Base-by-base conservation (phyloP, 2,113 vertebrate genomes). In the Zosterops lateralis region DNA sequence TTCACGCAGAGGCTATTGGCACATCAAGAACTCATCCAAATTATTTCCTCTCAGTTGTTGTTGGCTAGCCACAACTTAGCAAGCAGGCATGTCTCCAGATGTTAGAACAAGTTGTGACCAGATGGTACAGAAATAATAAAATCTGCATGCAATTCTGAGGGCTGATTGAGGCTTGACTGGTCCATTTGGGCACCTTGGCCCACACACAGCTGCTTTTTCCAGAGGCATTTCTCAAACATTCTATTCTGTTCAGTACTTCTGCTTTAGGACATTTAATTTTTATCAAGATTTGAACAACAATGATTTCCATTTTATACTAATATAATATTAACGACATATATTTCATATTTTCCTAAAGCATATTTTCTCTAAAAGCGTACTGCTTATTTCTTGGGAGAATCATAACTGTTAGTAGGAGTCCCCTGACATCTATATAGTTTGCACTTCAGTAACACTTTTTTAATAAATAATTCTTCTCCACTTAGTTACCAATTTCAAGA, bases 81-180 rank as follows among this genome's bases (percentile, higher is more conserved):
- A 70, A 89, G 54, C 54, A 87, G 74, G 72, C 62, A 45, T 26
- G 18, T 42, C 34, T 92, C 84, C 81, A 84, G 84, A 62, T 68
- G 48, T 82, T n/a, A 75, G 10, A 84, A 38, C 6, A 34, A 87
- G 31, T 31, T 91, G 81, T 58, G 92, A 87, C 45, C 91, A 96
- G 89, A 95, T 84, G 91, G 80, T 38, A 31, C 44, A 79, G 54
- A 91, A 92, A 92, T 84, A 91, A 87, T 50, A 67, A 94, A 92
- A 92, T 21, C 56, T 88, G 56, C n/a, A 56, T 48, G 85, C 53
- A 84, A 54, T 62, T 93, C 70, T 56, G 42, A 79, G 62, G 66
- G 74, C 29, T 89, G 74, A 72, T 13, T 6, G 6, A 75, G 29
- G 61, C 31, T 89, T 79, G 66, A 85, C 54, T 0, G 0, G 60